Percentiles rank a stretch among this genome's conserved stretches.
These are phyloP conservation scores for Sebastes hubbsi DNA, from an alignment of 2,797 vertebrate species.

Conservation along the genomic window DNA sequence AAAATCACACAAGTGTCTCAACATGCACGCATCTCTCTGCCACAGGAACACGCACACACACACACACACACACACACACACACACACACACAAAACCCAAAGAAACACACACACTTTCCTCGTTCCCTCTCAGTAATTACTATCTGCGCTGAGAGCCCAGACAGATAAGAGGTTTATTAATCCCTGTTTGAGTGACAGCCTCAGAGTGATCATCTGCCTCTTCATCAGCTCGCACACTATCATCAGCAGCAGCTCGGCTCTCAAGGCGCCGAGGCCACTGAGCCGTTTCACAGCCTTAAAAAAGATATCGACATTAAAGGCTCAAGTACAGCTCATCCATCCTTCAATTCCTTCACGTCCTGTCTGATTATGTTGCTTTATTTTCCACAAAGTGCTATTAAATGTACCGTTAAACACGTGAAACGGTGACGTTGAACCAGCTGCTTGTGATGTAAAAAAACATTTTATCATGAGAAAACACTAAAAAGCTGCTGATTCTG, in stretches of 20 bases:
- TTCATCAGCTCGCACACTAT: constrained; percentile 23
- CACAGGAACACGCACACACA: not conserved
- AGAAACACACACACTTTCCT: not conserved
- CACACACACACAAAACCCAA: not conserved
- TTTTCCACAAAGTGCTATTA: not conserved
- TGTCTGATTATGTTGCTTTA: not conserved
- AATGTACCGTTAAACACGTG: not conserved
- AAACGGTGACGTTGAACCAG: not conserved
- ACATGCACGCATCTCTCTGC: not conserved
- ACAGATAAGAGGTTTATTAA: constrained; percentile 60
- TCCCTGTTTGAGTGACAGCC: constrained; percentile 38
- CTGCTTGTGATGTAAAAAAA: not conserved
- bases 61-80: not conserved
- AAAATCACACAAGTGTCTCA: not conserved
- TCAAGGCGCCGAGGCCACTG: not conserved
- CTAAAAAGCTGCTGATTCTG: not conserved
- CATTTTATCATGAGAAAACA: not conserved
- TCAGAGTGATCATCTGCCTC: constrained; percentile 38
- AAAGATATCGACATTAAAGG: not conserved
- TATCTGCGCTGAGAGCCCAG: constrained; percentile 7
- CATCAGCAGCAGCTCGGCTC: constrained; percentile 8
- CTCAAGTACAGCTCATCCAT: not conserved
- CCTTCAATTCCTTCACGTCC: not conserved
- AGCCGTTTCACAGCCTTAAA: not conserved
- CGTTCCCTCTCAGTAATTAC: constrained; percentile 2